Evolutionary conservation across 2,113 vertebrate species (phyloP).

Genomic region (Melanotaenia duboulayi): DNA sequence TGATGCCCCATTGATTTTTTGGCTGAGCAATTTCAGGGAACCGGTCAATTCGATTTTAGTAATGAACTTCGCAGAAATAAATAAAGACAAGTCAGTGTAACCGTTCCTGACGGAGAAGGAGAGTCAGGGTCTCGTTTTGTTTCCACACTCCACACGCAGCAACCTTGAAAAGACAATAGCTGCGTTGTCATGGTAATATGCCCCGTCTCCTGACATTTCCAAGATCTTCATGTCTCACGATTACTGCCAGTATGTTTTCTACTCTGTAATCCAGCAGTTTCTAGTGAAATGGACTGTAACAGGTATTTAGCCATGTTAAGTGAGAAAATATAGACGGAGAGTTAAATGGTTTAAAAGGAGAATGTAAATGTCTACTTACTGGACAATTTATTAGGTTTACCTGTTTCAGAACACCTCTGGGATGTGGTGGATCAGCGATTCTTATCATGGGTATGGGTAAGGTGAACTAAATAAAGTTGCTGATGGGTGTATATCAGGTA

Average conservation of each 20-base stretch:
- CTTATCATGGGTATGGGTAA: no score
- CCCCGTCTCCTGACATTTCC: conserved; percentile 66
- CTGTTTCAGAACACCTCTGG: no score
- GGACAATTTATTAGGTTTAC: no score
- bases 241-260: conserved; percentile 45
- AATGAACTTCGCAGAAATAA: conserved; percentile 20
- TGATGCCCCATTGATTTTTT: conserved; percentile 61
- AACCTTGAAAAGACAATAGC: conserved; percentile 61
- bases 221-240: conserved; percentile 55
- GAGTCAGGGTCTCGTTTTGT: conserved; percentile 16
- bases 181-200: conserved; percentile 69
- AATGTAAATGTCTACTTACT: no score
- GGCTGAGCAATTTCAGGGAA: conserved; percentile 58
- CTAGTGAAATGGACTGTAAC: no score
- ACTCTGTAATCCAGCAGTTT: conserved; percentile 31
- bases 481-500: no score
- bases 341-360: no score
- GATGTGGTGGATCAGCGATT: no score
- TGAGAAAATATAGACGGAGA: no score
- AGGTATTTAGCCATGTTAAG: no score
- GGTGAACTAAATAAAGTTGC: no score
- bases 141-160: conserved; percentile 7
- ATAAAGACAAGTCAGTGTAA: conserved; percentile 47
- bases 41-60: conserved; percentile 37
- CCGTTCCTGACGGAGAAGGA: conserved; percentile 35